Evolutionary conservation across 2,888 invertebrate species (phyloP).

Genomic region (Tillus elongatus): DNA sequence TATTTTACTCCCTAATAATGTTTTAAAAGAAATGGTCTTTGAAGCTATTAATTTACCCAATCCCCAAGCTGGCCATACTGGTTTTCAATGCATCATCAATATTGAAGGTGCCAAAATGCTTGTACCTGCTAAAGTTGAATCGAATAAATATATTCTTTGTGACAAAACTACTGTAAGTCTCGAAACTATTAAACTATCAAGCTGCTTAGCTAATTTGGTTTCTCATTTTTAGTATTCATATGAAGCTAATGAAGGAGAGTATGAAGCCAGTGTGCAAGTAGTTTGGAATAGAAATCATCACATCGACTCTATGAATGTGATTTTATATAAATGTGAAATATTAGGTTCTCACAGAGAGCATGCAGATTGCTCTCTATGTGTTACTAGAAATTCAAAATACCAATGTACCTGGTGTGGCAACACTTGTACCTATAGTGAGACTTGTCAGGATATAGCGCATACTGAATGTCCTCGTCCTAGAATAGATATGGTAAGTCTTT

Average conservation of each 20-base stretch:
- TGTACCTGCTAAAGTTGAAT: conserved; percentile 76
- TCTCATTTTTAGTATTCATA: conserved; percentile 62
- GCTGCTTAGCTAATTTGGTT: conserved; percentile 4
- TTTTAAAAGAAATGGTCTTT: conserved; percentile 77
- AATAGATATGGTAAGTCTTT: conserved; percentile 73
- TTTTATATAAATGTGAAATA: conserved; percentile 91
- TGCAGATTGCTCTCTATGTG: conserved; percentile 93
- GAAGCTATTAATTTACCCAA: conserved; percentile 87
- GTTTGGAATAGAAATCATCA: conserved; percentile 93
- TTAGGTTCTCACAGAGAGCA: conserved; percentile 89
- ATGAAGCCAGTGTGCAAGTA: conserved; percentile 79
- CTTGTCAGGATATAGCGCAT: conserved; percentile 70
- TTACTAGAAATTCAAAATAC: conserved; percentile 82
- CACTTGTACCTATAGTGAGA: conserved; percentile 75
- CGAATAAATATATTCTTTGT: conserved; percentile 73
- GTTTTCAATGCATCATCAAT: conserved; percentile 84
- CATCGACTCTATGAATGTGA: conserved; percentile 82
- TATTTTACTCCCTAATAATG: conserved; percentile 79
- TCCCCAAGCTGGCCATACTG: conserved; percentile 80
- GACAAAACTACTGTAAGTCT: conserved; percentile 72
- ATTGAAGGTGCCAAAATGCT: conserved; percentile 86
- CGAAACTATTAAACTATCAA: not conserved
- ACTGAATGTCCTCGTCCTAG: conserved; percentile 84
- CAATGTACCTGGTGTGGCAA: conserved; percentile 95
- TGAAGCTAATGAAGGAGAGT: conserved; percentile 77